Percentiles rank a stretch among this genome's conserved stretches.
Evolutionary conservation across 2,113 vertebrate species (phyloP).

Genomic region (Passer montanus): DNA sequence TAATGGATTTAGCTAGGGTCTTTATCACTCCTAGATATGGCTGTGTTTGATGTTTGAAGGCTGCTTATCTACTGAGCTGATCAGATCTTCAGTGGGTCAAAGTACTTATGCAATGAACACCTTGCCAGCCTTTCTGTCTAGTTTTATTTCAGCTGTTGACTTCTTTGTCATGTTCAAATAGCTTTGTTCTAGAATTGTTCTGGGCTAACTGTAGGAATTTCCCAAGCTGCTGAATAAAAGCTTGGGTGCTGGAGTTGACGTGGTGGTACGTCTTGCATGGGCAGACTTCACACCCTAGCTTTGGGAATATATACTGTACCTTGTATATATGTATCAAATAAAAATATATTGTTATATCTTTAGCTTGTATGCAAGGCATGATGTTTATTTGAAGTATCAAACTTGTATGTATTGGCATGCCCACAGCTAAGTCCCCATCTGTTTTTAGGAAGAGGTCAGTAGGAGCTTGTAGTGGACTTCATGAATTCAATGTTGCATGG

Average conservation of each 20-base stretch:
- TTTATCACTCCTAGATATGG: not conserved
- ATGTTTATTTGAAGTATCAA: not conserved
- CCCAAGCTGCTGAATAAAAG: not conserved
- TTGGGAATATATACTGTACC: not conserved
- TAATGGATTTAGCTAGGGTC: not conserved
- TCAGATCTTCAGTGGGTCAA: not conserved
- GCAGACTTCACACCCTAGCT: not conserved
- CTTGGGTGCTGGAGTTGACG: not conserved
- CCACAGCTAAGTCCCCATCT: too few species aligned
- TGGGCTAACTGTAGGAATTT: not conserved
- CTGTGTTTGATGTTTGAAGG: not conserved
- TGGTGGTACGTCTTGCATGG: not conserved
- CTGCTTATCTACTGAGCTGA: not conserved
- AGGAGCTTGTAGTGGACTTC: not conserved
- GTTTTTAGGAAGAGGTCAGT: not conserved
- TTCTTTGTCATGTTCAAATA: not conserved
- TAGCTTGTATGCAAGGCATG: not conserved
- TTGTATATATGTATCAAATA: not conserved
- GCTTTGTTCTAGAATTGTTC: not conserved
- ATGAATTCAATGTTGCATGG: not conserved
- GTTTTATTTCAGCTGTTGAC: not conserved
- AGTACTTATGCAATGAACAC: not conserved
- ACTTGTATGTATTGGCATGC: not conserved
- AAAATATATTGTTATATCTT: not conserved
- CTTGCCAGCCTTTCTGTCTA: not conserved